Percentiles rank a stretch among this genome's conserved stretches.
Evolutionary conservation across 1,140 invertebrate species (phyloP).

Genomic region (Penaeus japonicus): DNA sequence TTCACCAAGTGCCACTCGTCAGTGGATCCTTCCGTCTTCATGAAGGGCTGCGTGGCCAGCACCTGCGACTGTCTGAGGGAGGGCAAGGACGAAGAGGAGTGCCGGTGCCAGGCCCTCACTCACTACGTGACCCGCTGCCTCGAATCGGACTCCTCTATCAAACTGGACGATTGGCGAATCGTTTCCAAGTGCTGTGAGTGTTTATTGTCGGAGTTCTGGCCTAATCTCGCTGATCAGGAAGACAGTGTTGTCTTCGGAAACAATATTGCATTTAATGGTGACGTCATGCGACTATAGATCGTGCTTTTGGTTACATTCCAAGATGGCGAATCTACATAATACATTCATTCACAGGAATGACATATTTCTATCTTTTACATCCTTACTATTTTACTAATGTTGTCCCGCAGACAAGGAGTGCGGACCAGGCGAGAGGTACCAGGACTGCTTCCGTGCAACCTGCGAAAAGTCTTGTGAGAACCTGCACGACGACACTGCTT

Average conservation of each 20-base stretch:
- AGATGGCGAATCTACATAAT: too few relatives aligned
- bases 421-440: constrained; percentile 75
- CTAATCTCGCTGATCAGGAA: not conserved
- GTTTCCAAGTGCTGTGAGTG: constrained; percentile 74
- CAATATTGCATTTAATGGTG: not conserved
- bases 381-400: not conserved
- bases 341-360: too few relatives aligned
- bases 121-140: constrained; percentile 77
- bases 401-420: constrained; percentile 71
- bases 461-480: constrained; percentile 79
- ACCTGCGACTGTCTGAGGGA: constrained; percentile 73
- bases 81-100: constrained; percentile 65
- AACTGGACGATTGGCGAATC: constrained; percentile 76
- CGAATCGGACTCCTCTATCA: constrained; percentile 69
- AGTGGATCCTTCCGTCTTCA: constrained; percentile 73
- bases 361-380: too few relatives aligned
- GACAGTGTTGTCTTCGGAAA: too few relatives aligned
- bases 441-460: constrained; percentile 77
- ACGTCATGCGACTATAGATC: too few relatives aligned
- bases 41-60: constrained; percentile 76
- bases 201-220: not conserved
- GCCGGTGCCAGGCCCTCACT: constrained; percentile 75
- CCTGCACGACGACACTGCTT: constrained; percentile 70
- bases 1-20: constrained; percentile 71
- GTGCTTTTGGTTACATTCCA: too few relatives aligned